Base-by-base conservation (phyloP, 2,113 vertebrate species). In the Takifugu bimaculatus region DNA sequence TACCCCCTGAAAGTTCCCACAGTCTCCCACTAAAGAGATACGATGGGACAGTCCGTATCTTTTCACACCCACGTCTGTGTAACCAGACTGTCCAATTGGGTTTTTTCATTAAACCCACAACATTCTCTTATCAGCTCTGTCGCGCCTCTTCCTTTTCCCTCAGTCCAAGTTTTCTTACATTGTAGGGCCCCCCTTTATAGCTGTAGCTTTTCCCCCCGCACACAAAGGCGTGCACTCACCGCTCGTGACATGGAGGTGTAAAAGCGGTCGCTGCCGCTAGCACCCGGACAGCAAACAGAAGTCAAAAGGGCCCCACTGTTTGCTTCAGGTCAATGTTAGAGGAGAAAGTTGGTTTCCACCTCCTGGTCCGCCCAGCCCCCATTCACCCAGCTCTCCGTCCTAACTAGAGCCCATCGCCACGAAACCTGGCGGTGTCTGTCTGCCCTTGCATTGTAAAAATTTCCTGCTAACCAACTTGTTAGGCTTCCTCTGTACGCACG, bases 391-490 rank as follows among this genome's bases (percentile, higher is more conserved):
- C 49, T 42, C 42, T 39, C 27, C 43, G 52, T 66, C 62, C 53
- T 50, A 53, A 62, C 53, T 15, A 58, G 43, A 26, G 57, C 27
- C 25, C 32, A 54, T 32, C n/a, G 13, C 58, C 28, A 50, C 56
- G 68, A 66, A 69, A 52, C 53, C 60, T 35, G 4, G 50, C 27
- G 29, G 52, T 73, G 78, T 82, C 81, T 87, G 77, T 85, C 81
- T 83, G 74, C 52, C 28, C 68, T 54, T 75, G 59, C 50, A 26
- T 77, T 61, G 62, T 88, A 85, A 91, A 90, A 80, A 20, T 20
- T 20, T 20, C 20, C 20, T 20, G 20, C 20, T 20, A 20, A 20
- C 20, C 20, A 20, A 20, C 20, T 20, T 20, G 20, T 20, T 20
- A 20, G 20, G 20, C 20, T 20, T 20, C 20, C 20, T 20, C 20